phyloP scores from a whole-genome alignment of 2,888 invertebrate genomes.

The Lucinisca nassula region DNA sequence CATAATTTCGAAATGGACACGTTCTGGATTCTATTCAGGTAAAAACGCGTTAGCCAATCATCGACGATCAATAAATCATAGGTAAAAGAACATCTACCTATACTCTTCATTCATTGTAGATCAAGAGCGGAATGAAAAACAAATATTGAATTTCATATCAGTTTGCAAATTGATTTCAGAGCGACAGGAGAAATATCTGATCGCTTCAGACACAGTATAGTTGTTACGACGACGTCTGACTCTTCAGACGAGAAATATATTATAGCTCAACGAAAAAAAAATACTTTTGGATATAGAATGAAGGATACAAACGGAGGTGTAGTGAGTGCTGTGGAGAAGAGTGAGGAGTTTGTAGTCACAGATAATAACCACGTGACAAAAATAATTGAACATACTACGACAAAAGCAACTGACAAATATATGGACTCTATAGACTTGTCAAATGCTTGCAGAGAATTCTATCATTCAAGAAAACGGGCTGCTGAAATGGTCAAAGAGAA shows the following conservation, averaged over 20 bases:
- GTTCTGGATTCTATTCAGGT: too few species aligned
- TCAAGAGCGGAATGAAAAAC: too few species aligned
- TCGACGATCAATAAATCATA: too few species aligned
- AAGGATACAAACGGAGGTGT: conserved; percentile 47
- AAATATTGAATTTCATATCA: background rate
- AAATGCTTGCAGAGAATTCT: conserved; percentile 77
- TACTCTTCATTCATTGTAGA: too few species aligned
- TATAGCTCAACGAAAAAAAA: background rate
- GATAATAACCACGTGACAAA: conserved; percentile 49
- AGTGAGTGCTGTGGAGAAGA: conserved; percentile 6
- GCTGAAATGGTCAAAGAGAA: conserved; percentile 69
- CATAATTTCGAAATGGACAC: too few species aligned
- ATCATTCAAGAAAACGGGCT: conserved; percentile 70
- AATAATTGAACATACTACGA: conserved; percentile 4
- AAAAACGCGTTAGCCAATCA: too few species aligned
- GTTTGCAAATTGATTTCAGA: background rate
- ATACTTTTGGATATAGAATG: conserved; percentile 26
- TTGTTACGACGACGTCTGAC: conserved; percentile 48
- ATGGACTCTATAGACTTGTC: conserved; percentile 77
- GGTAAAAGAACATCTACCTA: too few species aligned
- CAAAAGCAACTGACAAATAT: conserved; percentile 70
- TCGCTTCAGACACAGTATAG: too few species aligned
- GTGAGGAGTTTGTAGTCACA: conserved; percentile 38
- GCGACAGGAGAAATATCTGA: too few species aligned
- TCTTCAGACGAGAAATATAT: conserved; percentile 27